These are phyloP conservation scores for Nephrotoma flavescens DNA, from an alignment of 2,888 invertebrate genomes.

Conservation along the genomic window DNA sequence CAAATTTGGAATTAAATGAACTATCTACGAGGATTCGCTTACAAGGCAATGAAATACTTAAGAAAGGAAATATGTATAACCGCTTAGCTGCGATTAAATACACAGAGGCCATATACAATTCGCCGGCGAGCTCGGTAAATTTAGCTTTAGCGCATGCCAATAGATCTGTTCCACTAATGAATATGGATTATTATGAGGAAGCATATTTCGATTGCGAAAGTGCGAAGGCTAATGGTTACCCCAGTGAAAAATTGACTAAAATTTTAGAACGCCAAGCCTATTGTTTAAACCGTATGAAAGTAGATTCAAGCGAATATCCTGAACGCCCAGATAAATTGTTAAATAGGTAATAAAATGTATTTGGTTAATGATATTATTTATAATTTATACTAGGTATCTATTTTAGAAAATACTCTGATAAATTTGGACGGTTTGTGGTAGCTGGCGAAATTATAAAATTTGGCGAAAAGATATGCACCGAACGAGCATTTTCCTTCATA, in stretches of 20 bases:
- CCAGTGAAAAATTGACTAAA: conserved; percentile 11
- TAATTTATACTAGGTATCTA: not conserved
- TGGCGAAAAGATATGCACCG: conserved; percentile 64
- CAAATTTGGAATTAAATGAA: not conserved
- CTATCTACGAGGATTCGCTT: not conserved
- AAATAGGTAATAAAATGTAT: not conserved
- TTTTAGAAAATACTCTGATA: conserved; percentile 34
- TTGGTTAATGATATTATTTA: not conserved
- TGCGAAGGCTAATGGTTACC: conserved; percentile 20
- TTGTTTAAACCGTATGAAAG: conserved; percentile 9
- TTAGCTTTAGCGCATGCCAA: conserved; percentile 25
- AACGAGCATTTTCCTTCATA: conserved; percentile 68
- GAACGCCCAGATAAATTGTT: not conserved
- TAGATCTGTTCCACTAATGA: conserved; percentile 23
- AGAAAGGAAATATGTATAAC: not conserved
- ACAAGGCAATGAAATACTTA: not conserved
- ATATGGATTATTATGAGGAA: conserved; percentile 8
- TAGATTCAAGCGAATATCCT: not conserved
- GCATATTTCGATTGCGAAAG: conserved; percentile 25
- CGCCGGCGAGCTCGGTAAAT: conserved; percentile 17
- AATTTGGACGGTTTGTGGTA: conserved; percentile 50
- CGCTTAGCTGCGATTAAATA: conserved; percentile 19
- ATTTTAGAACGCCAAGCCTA: conserved; percentile 12
- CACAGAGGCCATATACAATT: conserved; percentile 22
- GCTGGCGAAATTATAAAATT: conserved; percentile 40